Percentiles rank a stretch among this genome's conserved stretches.
These are phyloP conservation scores for Pontoporia blainvillei DNA, from an alignment of 2,113 vertebrate genomes.

Conservation along the genomic window DNA sequence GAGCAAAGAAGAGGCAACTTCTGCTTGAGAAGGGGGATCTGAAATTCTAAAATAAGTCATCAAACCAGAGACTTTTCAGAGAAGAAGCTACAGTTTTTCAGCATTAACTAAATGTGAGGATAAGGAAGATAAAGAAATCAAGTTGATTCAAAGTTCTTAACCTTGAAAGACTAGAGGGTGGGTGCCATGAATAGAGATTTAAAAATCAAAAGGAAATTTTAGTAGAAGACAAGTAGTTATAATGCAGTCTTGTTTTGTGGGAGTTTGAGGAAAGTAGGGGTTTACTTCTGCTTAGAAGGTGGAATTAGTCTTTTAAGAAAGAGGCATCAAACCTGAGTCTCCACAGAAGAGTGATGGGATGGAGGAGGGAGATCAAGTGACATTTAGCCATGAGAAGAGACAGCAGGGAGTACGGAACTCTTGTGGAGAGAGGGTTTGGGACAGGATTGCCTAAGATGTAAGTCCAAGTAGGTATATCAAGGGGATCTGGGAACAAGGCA, in stretches of 20 bases:
- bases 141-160: not conserved
- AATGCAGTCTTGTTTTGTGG: not conserved
- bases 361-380: not conserved
- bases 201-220: not conserved
- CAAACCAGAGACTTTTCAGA: not conserved
- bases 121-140: not conserved
- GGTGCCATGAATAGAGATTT: not conserved
- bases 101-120: not conserved
- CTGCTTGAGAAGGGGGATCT: not conserved
- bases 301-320: not conserved
- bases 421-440: not conserved
- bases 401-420: not conserved
- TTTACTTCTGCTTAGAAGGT: not conserved
- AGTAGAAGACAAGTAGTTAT: not conserved
- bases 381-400: not conserved
- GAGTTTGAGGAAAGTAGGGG: not conserved
- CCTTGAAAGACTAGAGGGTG: not conserved
- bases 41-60: not conserved
- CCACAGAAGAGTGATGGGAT: not conserved
- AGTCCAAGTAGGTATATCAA: not conserved
- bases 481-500: not conserved
- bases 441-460: not conserved
- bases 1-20: not conserved
- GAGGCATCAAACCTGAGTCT: not conserved
- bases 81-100: not conserved